Evolutionary conservation across 2,888 invertebrate species (phyloP).

Genomic region (Sarcophaga rosellei): DNA sequence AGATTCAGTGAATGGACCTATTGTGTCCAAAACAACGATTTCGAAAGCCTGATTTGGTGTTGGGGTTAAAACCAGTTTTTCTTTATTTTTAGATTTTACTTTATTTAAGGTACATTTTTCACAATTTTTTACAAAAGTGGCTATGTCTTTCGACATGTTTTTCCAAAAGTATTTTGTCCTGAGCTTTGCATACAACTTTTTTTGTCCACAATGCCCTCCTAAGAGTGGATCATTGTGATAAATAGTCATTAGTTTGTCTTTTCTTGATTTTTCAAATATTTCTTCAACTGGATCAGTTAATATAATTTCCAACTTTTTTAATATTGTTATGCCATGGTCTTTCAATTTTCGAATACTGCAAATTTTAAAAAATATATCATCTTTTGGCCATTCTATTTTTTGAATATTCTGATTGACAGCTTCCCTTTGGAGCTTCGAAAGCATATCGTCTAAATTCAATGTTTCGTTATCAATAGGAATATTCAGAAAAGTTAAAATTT

Average conservation of each 20-base stretch:
- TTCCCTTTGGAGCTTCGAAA: slow-evolving; percentile 11
- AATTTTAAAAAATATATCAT: slow-evolving; percentile 23
- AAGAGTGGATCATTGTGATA: slow-evolving; percentile 40
- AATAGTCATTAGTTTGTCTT: slow-evolving; percentile 4
- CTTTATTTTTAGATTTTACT: slow-evolving; percentile 47
- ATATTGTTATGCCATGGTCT: slow-evolving; percentile 9
- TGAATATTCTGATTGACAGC: slow-evolving; percentile 9
- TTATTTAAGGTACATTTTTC: slow-evolving; percentile 58
- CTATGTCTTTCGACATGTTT: slow-evolving; percentile 29
- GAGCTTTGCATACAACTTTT: slow-evolving; percentile 18
- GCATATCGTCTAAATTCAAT: slow-evolving; percentile 28
- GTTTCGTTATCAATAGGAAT: slow-evolving; percentile 37
- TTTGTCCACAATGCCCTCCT: slow-evolving; percentile 25
- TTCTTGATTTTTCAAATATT: slow-evolving; percentile 2
- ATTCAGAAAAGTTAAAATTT: slow-evolving; percentile 3
- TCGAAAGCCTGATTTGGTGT: slow-evolving; percentile 53
- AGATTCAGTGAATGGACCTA: slow-evolving; percentile 65
- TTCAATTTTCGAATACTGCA: not conserved
- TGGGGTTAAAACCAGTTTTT: slow-evolving; percentile 52
- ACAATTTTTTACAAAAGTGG: slow-evolving; percentile 48
- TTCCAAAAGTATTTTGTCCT: slow-evolving; percentile 50
- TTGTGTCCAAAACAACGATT: slow-evolving; percentile 51
- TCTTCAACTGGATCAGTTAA: slow-evolving; percentile 20
- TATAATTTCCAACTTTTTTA: slow-evolving; percentile 25
- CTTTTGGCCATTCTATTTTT: slow-evolving; percentile 29